Evolutionary conservation across 2,797 vertebrate species (phyloP).

Genomic region (Bradypus variegatus): DNA sequence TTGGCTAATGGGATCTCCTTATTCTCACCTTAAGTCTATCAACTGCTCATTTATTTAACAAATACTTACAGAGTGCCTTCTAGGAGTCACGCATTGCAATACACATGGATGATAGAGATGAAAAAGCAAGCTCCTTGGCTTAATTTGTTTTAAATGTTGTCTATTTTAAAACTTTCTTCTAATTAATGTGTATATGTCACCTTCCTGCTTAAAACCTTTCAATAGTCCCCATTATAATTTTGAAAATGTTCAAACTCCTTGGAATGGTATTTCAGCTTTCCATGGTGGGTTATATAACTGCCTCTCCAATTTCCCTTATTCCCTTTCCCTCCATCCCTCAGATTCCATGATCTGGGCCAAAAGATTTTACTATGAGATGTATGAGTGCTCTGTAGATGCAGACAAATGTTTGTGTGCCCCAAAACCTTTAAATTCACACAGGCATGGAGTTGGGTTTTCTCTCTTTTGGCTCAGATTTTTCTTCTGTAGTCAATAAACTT

Average conservation of each 20-base stretch:
- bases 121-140: background rate
- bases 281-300: background rate
- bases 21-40: background rate
- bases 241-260: background rate
- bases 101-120: background rate
- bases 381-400: background rate
- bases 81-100: background rate
- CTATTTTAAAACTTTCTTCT: background rate
- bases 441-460: background rate
- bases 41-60: background rate
- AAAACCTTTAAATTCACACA: background rate
- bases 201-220: background rate
- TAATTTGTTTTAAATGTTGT: background rate
- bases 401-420: background rate
- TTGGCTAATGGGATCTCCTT: background rate
- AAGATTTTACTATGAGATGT: background rate
- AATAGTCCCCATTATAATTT: background rate
- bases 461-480: too few relatives aligned
- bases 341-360: background rate
- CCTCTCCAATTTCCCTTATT: background rate
- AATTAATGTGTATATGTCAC: background rate
- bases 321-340: background rate
- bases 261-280: background rate
- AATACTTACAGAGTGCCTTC: background rate
- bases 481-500: too few relatives aligned